These are phyloP conservation scores for Choloepus hoffmanni DNA, from an alignment of 2,113 vertebrate species.

Conservation along the genomic window DNA sequence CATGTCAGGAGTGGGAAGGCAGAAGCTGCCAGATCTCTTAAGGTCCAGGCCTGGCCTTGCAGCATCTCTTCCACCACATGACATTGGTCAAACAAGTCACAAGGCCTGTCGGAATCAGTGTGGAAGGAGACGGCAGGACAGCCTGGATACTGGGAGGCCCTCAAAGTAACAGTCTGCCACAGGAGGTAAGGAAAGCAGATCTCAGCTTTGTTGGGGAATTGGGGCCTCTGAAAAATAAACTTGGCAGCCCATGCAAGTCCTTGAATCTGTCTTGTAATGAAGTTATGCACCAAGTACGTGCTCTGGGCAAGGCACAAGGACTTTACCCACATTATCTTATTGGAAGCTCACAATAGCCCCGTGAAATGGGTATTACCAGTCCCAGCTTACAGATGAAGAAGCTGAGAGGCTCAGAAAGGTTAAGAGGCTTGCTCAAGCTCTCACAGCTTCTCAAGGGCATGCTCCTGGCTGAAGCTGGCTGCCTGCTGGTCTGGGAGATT, in stretches of 20 bases:
- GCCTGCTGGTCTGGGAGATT: background rate
- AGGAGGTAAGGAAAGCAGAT: background rate
- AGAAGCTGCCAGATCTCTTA: background rate
- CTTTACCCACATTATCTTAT: background rate
- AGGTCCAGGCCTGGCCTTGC: background rate
- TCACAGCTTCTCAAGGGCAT: background rate
- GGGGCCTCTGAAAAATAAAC: background rate
- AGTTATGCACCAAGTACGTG: background rate
- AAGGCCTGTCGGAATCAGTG: background rate
- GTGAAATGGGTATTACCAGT: background rate
- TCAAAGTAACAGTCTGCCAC: no score
- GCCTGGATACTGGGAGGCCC: background rate
- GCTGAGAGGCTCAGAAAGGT: background rate
- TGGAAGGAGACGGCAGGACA: background rate
- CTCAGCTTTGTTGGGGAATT: background rate
- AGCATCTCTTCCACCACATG: background rate
- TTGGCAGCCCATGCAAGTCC: background rate
- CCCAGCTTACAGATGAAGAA: no score
- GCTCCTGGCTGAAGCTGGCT: no score
- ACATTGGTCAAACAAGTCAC: no score
- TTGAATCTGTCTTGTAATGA: background rate
- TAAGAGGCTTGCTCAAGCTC: rapidly evolving
- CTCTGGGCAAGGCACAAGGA: no score
- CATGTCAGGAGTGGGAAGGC: background rate
- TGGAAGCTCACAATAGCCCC: background rate